phyloP scores from a whole-genome alignment of 2,888 invertebrate species.

The Dendrolimus pini region DNA sequence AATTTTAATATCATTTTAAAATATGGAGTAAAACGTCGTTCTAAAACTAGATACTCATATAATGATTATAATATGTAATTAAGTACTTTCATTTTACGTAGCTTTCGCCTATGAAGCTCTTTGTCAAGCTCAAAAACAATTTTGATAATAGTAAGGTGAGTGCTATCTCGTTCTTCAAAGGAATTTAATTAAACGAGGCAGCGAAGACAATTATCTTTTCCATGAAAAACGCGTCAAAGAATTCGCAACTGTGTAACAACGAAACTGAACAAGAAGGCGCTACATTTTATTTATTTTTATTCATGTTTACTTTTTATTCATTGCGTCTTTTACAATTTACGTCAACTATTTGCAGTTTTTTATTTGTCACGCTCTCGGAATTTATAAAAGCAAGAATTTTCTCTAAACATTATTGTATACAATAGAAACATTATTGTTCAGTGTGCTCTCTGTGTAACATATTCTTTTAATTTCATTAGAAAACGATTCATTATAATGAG shows the following conservation, averaged over 20 bases:
- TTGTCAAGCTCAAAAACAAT: constrained; percentile 1
- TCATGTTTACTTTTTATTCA: constrained; percentile 1
- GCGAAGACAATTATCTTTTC: constrained; percentile 20
- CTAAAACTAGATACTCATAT: not conserved
- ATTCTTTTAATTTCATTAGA: too few relatives aligned
- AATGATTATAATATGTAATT: not conserved
- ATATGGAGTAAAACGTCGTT: not conserved
- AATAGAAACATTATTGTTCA: too few relatives aligned
- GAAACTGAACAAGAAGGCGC: not conserved
- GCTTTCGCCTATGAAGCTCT: constrained; percentile 5
- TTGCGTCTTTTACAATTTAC: not conserved
- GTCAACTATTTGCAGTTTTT: not conserved
- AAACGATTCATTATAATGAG: too few relatives aligned
- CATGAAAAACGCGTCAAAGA: constrained; percentile 15
- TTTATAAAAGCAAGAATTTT: not conserved
- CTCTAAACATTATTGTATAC: not conserved
- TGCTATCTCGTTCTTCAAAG: constrained; percentile 19
- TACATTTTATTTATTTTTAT: not conserved
- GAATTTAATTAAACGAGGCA: constrained; percentile 46
- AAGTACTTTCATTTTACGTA: constrained; percentile 7
- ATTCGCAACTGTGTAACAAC: constrained; percentile 8
- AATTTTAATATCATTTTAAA: too few relatives aligned
- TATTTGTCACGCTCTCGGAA: not conserved
- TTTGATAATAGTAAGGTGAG: constrained; percentile 6
- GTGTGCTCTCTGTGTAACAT: not conserved